These are phyloP conservation scores for Gnathonemus longibarbis DNA, from an alignment of 2,113 vertebrate genomes.

Conservation along the genomic window DNA sequence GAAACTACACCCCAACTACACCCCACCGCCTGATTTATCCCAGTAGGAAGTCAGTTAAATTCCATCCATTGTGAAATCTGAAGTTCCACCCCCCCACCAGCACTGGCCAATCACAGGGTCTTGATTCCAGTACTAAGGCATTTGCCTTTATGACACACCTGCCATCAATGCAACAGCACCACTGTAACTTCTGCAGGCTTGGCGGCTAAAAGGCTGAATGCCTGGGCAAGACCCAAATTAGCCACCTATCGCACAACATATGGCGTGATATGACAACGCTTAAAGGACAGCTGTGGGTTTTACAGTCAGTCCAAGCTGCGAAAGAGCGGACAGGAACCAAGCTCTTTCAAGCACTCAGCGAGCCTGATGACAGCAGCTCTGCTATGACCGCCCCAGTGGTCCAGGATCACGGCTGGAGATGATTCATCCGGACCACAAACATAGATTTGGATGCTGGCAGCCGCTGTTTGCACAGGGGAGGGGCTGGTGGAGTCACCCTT, in stretches of 20 bases:
- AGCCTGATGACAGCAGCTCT: background rate
- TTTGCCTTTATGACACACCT: background rate
- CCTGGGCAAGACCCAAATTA: background rate
- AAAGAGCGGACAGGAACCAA: background rate
- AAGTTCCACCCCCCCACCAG: background rate
- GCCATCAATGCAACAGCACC: background rate
- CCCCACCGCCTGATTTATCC: background rate
- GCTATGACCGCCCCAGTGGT: background rate
- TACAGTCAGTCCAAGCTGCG: background rate
- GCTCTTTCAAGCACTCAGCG: background rate
- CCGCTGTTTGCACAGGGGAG: background rate
- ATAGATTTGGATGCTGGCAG: background rate
- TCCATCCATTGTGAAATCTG: background rate
- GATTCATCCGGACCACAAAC: conserved; percentile 7
- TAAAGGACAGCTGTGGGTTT: background rate
- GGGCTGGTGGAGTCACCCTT: background rate
- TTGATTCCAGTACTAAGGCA: background rate
- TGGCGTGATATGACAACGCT: background rate
- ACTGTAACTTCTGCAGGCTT: background rate
- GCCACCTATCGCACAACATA: background rate
- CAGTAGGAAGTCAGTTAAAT: background rate
- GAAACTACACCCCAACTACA: background rate
- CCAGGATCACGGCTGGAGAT: background rate
- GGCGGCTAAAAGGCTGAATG: background rate
- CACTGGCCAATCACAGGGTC: background rate